These are phyloP conservation scores for Campylorhamphus procurvoides DNA, from an alignment of 2,113 vertebrate species.

Conservation along the genomic window DNA sequence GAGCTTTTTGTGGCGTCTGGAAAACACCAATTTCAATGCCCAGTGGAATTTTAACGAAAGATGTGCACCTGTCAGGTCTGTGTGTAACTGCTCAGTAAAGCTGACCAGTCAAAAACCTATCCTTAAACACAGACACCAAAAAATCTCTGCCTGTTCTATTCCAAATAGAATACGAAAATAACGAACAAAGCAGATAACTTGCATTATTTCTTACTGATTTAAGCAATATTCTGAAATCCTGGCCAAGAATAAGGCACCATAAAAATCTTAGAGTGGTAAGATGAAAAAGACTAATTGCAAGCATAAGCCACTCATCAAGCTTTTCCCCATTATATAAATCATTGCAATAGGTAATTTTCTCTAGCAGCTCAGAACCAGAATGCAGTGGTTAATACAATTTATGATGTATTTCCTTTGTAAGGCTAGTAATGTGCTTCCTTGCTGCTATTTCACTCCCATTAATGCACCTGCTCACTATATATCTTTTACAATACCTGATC, in stretches of 20 bases:
- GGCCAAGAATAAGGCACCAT: neutral
- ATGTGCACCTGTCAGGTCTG: neutral
- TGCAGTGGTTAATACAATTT: neutral
- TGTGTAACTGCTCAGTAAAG: neutral
- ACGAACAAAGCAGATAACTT: neutral
- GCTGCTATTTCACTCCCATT: neutral
- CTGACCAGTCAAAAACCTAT: neutral
- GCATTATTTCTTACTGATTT: neutral
- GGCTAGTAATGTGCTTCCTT: neutral
- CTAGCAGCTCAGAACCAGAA: neutral
- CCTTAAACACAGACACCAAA: neutral
- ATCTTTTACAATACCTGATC: neutral
- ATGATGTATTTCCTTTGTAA: neutral
- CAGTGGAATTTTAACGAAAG: neutral
- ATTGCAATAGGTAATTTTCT: neutral
- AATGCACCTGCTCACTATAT: neutral
- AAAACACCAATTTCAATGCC: neutral
- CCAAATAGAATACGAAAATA: neutral
- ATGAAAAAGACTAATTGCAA: neutral
- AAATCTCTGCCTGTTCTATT: neutral
- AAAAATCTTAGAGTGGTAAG: neutral
- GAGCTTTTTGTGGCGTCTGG: neutral
- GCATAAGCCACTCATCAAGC: neutral
- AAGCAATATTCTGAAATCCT: neutral
- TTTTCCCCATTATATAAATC: neutral